Percentiles rank a stretch among this genome's conserved stretches.
Evolutionary conservation across 1,140 invertebrate genomes (phyloP).

Genomic region (Reticulitermes speratus): DNA sequence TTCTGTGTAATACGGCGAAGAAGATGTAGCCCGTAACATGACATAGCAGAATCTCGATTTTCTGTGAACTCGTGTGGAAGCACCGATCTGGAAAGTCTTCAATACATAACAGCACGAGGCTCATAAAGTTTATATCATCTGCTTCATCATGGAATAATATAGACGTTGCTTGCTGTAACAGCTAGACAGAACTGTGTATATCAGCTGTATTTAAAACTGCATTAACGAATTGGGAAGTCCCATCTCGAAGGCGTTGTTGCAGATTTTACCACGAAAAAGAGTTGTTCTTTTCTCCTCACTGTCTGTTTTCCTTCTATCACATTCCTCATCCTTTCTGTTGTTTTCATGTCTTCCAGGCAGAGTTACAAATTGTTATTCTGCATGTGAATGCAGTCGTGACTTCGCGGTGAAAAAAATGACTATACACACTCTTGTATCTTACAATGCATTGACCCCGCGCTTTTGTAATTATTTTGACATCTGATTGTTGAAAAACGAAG

Average conservation of each 20-base stretch:
- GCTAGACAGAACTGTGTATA: not conserved
- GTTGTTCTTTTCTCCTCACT: not conserved
- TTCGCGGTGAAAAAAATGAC: not conserved
- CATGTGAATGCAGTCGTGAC: not conserved
- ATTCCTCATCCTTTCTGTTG: not conserved
- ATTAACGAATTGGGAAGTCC: not conserved
- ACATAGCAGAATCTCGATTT: not conserved
- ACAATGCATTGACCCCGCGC: not conserved
- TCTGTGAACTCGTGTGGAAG: not conserved
- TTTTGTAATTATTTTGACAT: conserved; percentile 6
- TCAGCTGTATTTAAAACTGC: not conserved
- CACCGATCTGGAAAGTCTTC: not conserved
- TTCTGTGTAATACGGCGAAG: not conserved
- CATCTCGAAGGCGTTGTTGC: not conserved
- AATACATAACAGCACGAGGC: not conserved
- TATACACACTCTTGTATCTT: not conserved
- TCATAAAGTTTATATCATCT: not conserved
- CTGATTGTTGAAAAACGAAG: not conserved
- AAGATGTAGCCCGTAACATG: not conserved
- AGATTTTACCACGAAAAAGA: not conserved
- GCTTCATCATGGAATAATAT: not conserved
- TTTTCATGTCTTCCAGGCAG: not conserved
- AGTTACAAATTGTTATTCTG: conserved; percentile 8
- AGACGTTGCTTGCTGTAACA: not conserved
- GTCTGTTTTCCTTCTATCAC: not conserved